Conservation (phyloP, 1,140 invertebrate genomes). For the Aphidius ervi region DNA sequence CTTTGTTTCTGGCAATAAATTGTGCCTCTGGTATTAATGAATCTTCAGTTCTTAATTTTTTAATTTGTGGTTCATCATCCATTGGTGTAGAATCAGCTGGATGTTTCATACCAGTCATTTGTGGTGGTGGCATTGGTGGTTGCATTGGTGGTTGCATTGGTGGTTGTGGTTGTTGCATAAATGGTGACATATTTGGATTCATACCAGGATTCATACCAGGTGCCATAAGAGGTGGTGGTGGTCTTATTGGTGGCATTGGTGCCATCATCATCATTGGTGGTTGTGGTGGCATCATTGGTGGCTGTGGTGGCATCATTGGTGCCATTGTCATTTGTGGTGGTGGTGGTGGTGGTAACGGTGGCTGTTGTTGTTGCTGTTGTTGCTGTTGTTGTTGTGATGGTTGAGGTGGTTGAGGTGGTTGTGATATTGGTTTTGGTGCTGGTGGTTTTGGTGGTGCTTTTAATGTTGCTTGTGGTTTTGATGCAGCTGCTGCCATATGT, state of each 20-base stretch:
- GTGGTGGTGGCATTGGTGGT: constrained; percentile 39
- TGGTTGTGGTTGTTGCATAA: constrained; percentile 47
- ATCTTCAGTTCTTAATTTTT: constrained; percentile 89
- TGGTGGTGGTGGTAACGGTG: constrained; percentile 35
- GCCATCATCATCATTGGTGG: constrained; percentile 67
- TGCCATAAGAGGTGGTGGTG: constrained; percentile 60
- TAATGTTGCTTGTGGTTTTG: constrained; percentile 52
- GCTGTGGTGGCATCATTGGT: constrained; percentile 56
- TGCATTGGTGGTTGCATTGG: constrained; percentile 33
- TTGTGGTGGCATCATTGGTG: constrained; percentile 55
- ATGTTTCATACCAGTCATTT: constrained; percentile 52
- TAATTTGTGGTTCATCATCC: constrained; percentile 82
- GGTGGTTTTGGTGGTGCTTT: constrained; percentile 50
- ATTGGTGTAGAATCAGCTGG: constrained; percentile 41
- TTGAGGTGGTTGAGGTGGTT: constrained; percentile 33
- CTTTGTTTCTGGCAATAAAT: constrained; percentile 71
- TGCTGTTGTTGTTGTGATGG: constrained; percentile 34
- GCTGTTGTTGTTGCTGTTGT: constrained; percentile 36
- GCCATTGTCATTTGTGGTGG: constrained; percentile 50
- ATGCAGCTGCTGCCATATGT: constrained; percentile 47
- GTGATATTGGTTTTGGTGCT: constrained; percentile 43
- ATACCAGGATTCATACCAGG: constrained; percentile 33
- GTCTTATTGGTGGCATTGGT: constrained; percentile 61
- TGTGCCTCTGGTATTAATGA: constrained; percentile 82
- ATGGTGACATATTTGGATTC: constrained; percentile 49